Evolutionary conservation across 2,113 vertebrate species (phyloP), one percentile per base, ranked within the genome.

Genomic region (Spilogale gracilis): DNA sequence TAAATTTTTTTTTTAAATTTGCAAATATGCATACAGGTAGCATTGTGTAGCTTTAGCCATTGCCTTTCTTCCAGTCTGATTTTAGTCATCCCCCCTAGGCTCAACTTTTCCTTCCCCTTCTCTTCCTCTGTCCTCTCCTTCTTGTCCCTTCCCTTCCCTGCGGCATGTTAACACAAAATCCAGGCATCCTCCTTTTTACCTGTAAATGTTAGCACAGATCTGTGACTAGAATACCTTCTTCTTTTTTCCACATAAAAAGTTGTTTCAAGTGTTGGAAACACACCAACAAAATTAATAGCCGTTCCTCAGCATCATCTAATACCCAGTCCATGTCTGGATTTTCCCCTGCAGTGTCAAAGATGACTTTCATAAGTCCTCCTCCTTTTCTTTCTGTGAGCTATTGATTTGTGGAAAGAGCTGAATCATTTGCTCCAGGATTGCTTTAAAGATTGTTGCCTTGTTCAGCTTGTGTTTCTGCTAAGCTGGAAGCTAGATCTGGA

Each of bases 401-500:
- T 50, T 80, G 61, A 67, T 90, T 87, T 91, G 45, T 74, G 67
- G 84, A 82, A 89, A 50, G 43, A 88, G n/a, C 43, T 20, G 61
- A 54, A 78, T 85, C 30, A 2, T 88, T 93, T 80, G 52, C 13
- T 65, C 52, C 16, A 88, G 61, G 21, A 87, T 60, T 95, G 52
- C 88, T 74, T 54, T 94, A 60, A 60, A 45, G 27, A n/a, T 30
- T 65, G 17, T 9, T 89, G 85, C 13, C 11, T 65, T 56, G 79
- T 74, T 97, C 30, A 63, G 58, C 20, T 63, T 84, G 67, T 96
- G 32, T 91, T 89, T 91, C 11, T 18, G 71, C 18, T n/a, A 58
- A 69, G 25, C 25, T 90, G 65, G 48, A 95, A 32, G 23, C 32
- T 61, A 86, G 79, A 71, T 79, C 61, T 54, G 23, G 54, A 97